Evolutionary conservation across 2,113 vertebrate genomes (phyloP).

Genomic region (Ailuropoda melanoleuca): DNA sequence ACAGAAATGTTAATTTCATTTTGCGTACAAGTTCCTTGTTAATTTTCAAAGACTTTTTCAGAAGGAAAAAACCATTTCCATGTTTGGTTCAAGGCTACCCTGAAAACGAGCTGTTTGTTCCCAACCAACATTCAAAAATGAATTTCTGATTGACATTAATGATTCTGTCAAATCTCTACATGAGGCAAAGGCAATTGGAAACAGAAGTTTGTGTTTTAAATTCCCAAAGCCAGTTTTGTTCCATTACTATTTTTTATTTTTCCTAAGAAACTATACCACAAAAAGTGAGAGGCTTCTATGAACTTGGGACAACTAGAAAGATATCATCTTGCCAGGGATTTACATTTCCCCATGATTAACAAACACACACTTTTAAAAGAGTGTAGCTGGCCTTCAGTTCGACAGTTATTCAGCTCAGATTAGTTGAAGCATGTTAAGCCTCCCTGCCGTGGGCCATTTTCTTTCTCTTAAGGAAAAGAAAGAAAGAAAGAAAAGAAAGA

Average conservation of each 20-base stretch:
- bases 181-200: neutral
- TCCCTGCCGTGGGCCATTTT: neutral
- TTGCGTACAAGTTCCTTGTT: neutral
- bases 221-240: neutral
- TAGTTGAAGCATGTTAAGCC: neutral
- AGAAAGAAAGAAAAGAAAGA: neutral
- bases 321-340: neutral
- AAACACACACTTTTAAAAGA: neutral
- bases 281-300: constrained; percentile 3
- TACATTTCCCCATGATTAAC: neutral
- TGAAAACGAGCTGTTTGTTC: neutral
- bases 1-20: neutral
- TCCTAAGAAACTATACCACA: neutral
- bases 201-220: constrained; percentile 28
- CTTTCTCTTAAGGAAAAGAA: neutral
- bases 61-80: neutral
- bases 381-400: neutral
- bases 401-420: constrained; percentile 1
- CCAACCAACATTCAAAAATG: neutral
- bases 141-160: neutral
- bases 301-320: neutral
- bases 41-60: neutral
- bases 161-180: neutral
- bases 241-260: neutral
- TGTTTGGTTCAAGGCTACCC: neutral